Percentiles rank a stretch among this genome's conserved stretches.
phyloP scores from a whole-genome alignment of 1,140 invertebrate species.

The Papilio xuthus region DNA sequence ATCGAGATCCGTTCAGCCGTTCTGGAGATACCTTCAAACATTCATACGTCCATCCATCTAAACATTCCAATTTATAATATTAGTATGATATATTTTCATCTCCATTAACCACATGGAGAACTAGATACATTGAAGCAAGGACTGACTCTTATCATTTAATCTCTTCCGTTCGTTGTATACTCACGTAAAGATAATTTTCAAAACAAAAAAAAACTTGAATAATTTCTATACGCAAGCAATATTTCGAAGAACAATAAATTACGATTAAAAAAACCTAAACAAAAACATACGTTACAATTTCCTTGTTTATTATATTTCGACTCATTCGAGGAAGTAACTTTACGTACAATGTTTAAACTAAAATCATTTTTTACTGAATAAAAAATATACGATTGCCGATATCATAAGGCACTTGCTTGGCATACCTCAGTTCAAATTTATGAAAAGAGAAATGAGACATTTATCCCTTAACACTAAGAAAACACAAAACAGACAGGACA shows the following conservation, averaged over 20 bases:
- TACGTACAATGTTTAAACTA: not conserved
- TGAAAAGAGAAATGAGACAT: not conserved
- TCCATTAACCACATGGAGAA: not conserved
- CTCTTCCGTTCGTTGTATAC: not conserved
- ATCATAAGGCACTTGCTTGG: not conserved
- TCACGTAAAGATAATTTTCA: not conserved
- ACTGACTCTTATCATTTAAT: constrained; percentile 19
- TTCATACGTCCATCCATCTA: no score
- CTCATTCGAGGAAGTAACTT: no score
- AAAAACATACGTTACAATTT: constrained; percentile 12
- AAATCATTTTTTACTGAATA: no score
- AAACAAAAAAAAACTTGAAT: constrained; percentile 17
- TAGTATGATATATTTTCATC: no score
- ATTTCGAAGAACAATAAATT: constrained; percentile 10
- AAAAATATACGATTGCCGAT: no score
- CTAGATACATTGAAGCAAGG: not conserved
- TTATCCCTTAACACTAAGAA: not conserved
- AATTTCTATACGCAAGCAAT: not conserved
- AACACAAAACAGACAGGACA: not conserved
- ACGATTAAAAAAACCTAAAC: not conserved
- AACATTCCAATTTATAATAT: not conserved
- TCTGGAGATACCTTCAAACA: no score
- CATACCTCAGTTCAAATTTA: not conserved
- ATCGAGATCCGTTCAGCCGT: no score
- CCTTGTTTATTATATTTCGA: not conserved